Evolutionary conservation across 2,797 vertebrate genomes (phyloP).

Genomic region (Macropus fuliginosus): DNA sequence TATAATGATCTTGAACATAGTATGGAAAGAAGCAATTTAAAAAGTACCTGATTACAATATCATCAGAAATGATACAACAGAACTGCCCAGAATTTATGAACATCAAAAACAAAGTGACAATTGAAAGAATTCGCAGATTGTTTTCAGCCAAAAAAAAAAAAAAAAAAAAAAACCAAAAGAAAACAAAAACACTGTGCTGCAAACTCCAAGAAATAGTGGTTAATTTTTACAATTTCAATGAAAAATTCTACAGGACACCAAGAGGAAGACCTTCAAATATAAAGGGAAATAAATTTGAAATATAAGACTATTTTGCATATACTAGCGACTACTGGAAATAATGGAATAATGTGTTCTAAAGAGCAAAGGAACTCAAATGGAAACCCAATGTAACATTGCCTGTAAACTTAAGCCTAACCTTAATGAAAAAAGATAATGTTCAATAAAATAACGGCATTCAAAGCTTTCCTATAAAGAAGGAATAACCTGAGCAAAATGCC

Average conservation of each 20-base stretch:
- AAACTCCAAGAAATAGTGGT: background rate
- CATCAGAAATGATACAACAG: background rate
- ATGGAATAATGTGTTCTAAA: background rate
- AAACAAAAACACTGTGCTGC: background rate
- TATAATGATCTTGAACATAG: background rate
- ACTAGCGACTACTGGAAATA: background rate
- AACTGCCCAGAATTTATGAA: background rate
- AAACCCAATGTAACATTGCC: background rate
- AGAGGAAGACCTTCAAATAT: background rate
- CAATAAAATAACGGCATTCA: background rate
- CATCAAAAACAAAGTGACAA: background rate
- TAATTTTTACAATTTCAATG: background rate
- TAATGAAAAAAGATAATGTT: background rate
- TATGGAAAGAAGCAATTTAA: background rate
- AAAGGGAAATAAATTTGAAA: background rate
- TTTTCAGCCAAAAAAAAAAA: background rate
- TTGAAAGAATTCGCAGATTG: background rate
- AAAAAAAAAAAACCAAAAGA: background rate
- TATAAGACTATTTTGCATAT: background rate
- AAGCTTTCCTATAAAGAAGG: background rate
- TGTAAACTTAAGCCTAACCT: background rate
- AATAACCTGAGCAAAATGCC: background rate
- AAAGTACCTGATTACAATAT: background rate
- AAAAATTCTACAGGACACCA: background rate
- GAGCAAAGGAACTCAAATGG: background rate